Percentiles rank a stretch among this genome's conserved stretches.
phyloP scores from a whole-genome alignment of 2,113 vertebrate genomes.

The Xenopus laevis region DNA sequence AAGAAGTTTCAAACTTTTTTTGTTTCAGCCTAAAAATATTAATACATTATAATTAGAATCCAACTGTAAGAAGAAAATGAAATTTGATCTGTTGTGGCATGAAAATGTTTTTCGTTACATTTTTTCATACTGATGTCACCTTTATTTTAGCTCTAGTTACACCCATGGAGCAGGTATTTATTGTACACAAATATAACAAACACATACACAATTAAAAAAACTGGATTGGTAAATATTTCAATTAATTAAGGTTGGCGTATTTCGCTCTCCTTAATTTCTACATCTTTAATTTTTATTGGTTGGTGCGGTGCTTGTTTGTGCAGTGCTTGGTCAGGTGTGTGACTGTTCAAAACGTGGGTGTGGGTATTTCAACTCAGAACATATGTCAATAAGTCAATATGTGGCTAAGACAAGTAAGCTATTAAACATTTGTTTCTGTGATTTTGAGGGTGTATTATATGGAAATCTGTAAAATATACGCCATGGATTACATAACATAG shows the following conservation, averaged over 20 bases:
- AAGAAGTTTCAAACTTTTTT: no score
- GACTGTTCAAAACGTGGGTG: slow-evolving; percentile 19
- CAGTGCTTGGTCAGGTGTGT: slow-evolving; percentile 31
- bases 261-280: slow-evolving; percentile 41
- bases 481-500: no score
- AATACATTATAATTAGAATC: not conserved
- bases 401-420: not conserved
- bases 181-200: slow-evolving; percentile 68
- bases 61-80: slow-evolving; percentile 24
- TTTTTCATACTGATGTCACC: slow-evolving; percentile 89
- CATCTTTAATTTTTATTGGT: slow-evolving; percentile 17
- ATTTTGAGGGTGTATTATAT: no score
- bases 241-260: slow-evolving; percentile 58
- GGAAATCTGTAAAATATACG: no score
- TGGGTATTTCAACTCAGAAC: slow-evolving; percentile 16
- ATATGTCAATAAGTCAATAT: not conserved
- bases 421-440: not conserved
- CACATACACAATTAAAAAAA: slow-evolving; percentile 61
- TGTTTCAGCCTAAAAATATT: no score
- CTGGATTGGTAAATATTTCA: slow-evolving; percentile 63
- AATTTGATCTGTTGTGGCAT: slow-evolving; percentile 87
- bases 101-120: slow-evolving; percentile 94
- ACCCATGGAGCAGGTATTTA: slow-evolving; percentile 81
- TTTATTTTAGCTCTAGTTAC: slow-evolving; percentile 68
- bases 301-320: slow-evolving; percentile 16